Percentiles rank a stretch among this genome's conserved stretches.
These are phyloP conservation scores for Drosophila subpulchrella DNA, from an alignment of 1,140 invertebrate genomes.

Conservation along the genomic window DNA sequence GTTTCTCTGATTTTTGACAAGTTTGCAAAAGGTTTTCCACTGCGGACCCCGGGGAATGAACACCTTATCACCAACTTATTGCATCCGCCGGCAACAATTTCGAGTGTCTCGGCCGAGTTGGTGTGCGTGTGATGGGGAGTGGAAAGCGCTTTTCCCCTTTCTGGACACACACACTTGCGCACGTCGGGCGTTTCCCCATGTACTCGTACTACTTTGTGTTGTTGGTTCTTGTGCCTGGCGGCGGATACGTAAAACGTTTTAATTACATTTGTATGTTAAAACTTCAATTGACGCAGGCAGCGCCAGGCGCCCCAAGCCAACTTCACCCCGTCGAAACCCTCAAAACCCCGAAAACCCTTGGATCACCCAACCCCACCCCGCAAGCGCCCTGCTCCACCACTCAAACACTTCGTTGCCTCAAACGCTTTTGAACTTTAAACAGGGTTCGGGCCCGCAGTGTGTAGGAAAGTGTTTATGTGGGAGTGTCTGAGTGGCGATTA, in stretches of 20 bases:
- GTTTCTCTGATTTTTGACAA: conserved; percentile 78
- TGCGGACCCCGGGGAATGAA: conserved; percentile 76
- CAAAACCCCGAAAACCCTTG: conserved; percentile 1
- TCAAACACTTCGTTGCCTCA: conserved; percentile 52
- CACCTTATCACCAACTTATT: conserved; percentile 83
- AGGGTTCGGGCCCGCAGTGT: conserved; percentile 41
- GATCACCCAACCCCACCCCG: conserved; percentile 1
- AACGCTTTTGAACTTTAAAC: conserved; percentile 80
- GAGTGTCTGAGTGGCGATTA: conserved; percentile 70
- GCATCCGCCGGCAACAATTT: conserved; percentile 82
- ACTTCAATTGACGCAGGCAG: conserved; percentile 74
- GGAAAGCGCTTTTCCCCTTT: conserved; percentile 55
- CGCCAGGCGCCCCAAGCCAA: conserved; percentile 21
- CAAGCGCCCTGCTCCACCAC: neutral
- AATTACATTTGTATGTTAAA: conserved; percentile 84
- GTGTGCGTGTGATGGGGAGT: conserved; percentile 18
- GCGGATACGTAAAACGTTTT: conserved; percentile 82
- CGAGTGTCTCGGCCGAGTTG: conserved; percentile 68
- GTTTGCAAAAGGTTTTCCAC: conserved; percentile 63
- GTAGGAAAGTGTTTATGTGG: conserved; percentile 36
- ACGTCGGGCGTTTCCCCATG: conserved; percentile 39
- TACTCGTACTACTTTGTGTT: conserved; percentile 54
- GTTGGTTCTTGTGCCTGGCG: conserved; percentile 64
- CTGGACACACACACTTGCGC: conserved; percentile 61
- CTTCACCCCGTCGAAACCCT: neutral